phyloP scores from a whole-genome alignment of 2,113 vertebrate species.

The Silurus asotus region DNA sequence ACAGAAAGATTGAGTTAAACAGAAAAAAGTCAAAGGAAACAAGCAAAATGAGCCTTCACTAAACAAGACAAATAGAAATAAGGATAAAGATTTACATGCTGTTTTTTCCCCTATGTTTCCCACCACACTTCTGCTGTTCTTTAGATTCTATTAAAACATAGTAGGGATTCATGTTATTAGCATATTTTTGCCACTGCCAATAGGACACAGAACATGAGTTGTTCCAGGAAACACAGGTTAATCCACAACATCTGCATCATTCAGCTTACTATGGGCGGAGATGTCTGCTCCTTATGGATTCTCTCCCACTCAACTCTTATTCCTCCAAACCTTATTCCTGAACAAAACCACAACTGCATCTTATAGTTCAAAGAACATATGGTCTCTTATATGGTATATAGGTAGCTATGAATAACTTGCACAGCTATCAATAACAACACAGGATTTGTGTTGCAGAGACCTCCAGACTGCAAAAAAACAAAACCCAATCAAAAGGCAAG shows the following conservation, averaged over 20 bases:
- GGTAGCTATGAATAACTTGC: slow-evolving; percentile 26
- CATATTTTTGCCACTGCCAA: slow-evolving; percentile 48
- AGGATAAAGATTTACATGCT: background rate
- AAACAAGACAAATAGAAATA: background rate
- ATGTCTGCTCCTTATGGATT: slow-evolving; percentile 5
- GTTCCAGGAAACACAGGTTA: slow-evolving; percentile 61
- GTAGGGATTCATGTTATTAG: slow-evolving; percentile 52
- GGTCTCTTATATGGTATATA: slow-evolving; percentile 26
- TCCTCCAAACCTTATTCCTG: slow-evolving; percentile 24
- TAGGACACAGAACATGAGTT: slow-evolving; percentile 57
- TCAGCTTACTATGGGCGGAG: slow-evolving; percentile 43
- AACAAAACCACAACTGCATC: slow-evolving; percentile 43
- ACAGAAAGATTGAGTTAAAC: slow-evolving; percentile 36
- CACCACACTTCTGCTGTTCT: slow-evolving; percentile 23
- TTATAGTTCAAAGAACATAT: slow-evolving; percentile 40
- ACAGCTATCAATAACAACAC: slow-evolving; percentile 18
- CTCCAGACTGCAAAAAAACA: background rate
- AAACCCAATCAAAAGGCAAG: slow-evolving; percentile 4
- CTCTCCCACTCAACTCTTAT: slow-evolving; percentile 34
- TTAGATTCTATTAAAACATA: slow-evolving; percentile 57
- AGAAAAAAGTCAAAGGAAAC: background rate
- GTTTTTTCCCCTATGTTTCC: slow-evolving; percentile 2
- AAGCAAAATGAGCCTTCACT: slow-evolving; percentile 24
- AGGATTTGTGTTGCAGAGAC: slow-evolving; percentile 5
- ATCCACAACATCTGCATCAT: slow-evolving; percentile 61